Base-by-base conservation (phyloP, 1,140 invertebrate species). In the Lysiphlebus fabarum region DNA sequence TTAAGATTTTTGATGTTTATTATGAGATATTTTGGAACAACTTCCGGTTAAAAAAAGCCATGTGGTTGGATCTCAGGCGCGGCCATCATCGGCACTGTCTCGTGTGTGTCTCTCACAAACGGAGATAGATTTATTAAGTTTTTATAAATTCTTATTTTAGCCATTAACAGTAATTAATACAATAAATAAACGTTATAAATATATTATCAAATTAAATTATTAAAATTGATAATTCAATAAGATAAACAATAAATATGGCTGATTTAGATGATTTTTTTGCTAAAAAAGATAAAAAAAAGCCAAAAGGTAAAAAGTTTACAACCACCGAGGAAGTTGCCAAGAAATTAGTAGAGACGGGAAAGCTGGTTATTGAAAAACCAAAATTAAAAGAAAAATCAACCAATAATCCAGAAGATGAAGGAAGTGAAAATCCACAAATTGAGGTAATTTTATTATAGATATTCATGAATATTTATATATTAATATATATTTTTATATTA, bases 191-290 rank as follows among this genome's bases (percentile, higher is more conserved):
- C n/a, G n/a, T 54, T 26, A 14, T 33, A 8, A 36, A 17, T 33
- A n/a, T n/a, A 51, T 51, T 2, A 10, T 51, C 9, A 38, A 26
- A 38, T 1, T n/a, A 36, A 56, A 41, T 64, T 50, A 58, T 26
- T 26, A 47, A 55, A n/a, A 14, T 57, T 47, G 38, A 42, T 41
- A n/a, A 49, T 40, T 26, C 14, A 26, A 38, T 0, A 48, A 56
- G 34, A 43, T 50, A 58, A 53, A 41, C n/a, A 41, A 14, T 41
- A 7, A 26, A 62, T 62, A 94, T 94, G 92, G 90, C 91, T 45
- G 91, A 93, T 82, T 80, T 95, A 67, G 93, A 95, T 74, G 90
- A 94, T 83, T 95, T 95, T 80, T 95, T 95, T 76, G 92, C 92
- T 33, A 95, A 95, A 79, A 93, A 93, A 76, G 92, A 95, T 77